Evolutionary conservation across 2,888 invertebrate genomes (phyloP).

Genomic region (Zhuqinia jingwanae): DNA sequence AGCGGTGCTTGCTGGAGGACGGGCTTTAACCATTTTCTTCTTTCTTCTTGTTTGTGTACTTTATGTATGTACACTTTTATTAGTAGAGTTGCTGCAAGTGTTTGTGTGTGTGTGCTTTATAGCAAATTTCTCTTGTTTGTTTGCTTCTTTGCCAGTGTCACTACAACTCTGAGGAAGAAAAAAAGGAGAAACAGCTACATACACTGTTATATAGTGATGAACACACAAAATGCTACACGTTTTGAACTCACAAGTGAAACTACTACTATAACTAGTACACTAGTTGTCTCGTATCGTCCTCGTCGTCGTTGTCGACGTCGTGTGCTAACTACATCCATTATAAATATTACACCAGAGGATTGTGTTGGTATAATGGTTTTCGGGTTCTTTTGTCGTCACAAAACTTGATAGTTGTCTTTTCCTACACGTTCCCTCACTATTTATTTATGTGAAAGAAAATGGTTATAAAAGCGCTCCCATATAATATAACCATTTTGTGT

Average conservation of each 20-base stretch:
- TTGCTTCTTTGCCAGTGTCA: background rate
- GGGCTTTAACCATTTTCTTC: background rate
- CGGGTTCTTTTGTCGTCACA: conserved; percentile 71
- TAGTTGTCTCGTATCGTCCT: conserved; percentile 27
- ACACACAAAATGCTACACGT: too few relatives aligned
- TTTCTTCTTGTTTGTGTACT: conserved; percentile 16
- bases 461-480: too few relatives aligned
- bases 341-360: conserved; percentile 61
- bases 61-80: conserved; percentile 4
- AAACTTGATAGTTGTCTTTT: conserved; percentile 68
- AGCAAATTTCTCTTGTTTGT: conserved; percentile 25
- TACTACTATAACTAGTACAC: too few relatives aligned
- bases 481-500: too few relatives aligned
- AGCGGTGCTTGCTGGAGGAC: background rate
- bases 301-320: background rate
- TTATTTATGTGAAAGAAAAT: too few relatives aligned
- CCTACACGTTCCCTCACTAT: conserved; percentile 14
- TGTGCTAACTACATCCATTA: conserved; percentile 63
- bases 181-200: conserved; percentile 16
- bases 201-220: too few relatives aligned
- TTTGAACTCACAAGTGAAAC: too few relatives aligned
- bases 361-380: conserved; percentile 51
- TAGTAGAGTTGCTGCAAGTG: background rate
- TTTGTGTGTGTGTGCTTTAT: background rate
- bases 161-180: too few relatives aligned